Evolutionary conservation across 2,888 invertebrate species (phyloP), one percentile per base, ranked within the genome.

Genomic region (Labia minor): DNA sequence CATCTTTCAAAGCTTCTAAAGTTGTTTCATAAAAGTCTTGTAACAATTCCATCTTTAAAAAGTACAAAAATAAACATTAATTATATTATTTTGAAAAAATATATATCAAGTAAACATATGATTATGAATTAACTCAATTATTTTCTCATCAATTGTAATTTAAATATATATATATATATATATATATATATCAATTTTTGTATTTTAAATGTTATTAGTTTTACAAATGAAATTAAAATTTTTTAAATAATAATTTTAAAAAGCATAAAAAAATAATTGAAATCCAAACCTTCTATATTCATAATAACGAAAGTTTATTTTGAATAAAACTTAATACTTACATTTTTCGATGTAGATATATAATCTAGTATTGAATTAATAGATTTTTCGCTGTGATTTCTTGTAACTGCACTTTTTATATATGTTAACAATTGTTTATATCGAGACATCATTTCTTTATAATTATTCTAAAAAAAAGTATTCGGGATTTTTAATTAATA

Each of bases 341-440:
- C 95, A 85, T 98, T 96, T 81, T 97, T 95, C 10, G 97, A 98
- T 63, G 98, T 98, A 18, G 98, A 99, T 74, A 99, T 98, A 77
- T 99, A 98, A 79, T 99, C 99, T 70, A 99, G 81, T 75, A 99
- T 99, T 1, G 98, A 97, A 77, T 99, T 99, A 73, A 99, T 99
- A 21, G 98, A 98, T 78, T 99, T 99, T 77, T 99, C 99, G 61
- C 98, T 97, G 77, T 99, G 98, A 78, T 99, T 99, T 75, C 99
- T 85, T 4, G 99, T 99, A 37, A 99, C 99, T 19, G 99, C 98
- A 79, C 94, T 95, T 80, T 99, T 99, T 70, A 99, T 99, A 77
- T 99, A 99, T 0, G 95, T 96, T 67, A 99, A 82, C 66, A 99
- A 82, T 77, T 96, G 94, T 76, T 97, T 95, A 78, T 99, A 99